Conservation (phyloP, 1,140 invertebrate species). For the Pinna nobilis region DNA sequence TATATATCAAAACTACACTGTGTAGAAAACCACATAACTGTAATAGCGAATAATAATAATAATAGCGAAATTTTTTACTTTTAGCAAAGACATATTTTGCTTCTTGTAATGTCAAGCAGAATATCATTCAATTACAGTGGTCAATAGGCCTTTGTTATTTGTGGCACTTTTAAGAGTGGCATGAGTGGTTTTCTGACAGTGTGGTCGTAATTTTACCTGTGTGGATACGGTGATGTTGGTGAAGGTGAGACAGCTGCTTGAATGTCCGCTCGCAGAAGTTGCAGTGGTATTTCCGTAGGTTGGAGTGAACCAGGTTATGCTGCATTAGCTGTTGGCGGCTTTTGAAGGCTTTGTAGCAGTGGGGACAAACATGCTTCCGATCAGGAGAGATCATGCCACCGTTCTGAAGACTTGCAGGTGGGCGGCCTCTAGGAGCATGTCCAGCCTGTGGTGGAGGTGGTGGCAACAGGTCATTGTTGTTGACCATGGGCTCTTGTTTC, state of each 20-base stretch:
- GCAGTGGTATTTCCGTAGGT: constrained; percentile 80
- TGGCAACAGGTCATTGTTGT: constrained; percentile 28
- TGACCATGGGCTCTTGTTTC: neutral
- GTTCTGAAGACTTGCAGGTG: constrained; percentile 13
- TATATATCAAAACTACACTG: no score
- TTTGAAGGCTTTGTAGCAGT: constrained; percentile 96
- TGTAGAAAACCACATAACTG: no score
- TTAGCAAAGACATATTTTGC: no score
- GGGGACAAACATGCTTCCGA: constrained; percentile 82
- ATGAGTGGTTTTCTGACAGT: no score
- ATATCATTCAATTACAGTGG: no score
- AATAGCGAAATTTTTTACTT: no score
- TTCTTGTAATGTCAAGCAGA: no score
- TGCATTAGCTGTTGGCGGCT: constrained; percentile 97
- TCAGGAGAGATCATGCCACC: constrained; percentile 25
- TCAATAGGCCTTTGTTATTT: no score
- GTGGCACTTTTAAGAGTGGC: no score
- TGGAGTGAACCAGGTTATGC: constrained; percentile 93
- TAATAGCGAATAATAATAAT: no score
- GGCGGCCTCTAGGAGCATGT: constrained; percentile 3
- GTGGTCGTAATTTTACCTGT: constrained; percentile 82
- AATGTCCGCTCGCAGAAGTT: constrained; percentile 98
- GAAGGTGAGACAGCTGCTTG: constrained; percentile 97
- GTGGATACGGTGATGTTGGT: constrained; percentile 98
- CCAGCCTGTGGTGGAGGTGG: neutral